Percentiles rank a stretch among this genome's conserved stretches.
These are phyloP conservation scores for Nothoprocta perdicaria DNA, from an alignment of 2,113 vertebrate genomes.

Conservation along the genomic window DNA sequence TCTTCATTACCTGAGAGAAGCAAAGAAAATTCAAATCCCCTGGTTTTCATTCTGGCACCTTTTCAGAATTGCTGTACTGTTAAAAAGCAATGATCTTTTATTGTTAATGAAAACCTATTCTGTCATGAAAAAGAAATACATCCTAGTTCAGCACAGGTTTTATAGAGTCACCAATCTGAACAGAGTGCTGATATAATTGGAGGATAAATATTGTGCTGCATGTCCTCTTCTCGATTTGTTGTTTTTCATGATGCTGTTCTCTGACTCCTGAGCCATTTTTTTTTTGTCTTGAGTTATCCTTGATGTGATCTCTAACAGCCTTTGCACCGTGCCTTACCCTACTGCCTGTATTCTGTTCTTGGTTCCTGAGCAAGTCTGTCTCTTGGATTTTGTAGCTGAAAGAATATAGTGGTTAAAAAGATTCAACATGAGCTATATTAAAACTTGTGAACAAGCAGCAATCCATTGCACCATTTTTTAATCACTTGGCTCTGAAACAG, in stretches of 20 bases:
- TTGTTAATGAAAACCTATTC: not conserved
- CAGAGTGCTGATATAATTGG: not conserved
- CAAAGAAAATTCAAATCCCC: not conserved
- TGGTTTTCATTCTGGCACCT: not conserved
- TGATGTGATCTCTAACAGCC: not conserved
- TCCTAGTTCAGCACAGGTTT: not conserved
- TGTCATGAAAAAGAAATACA: not conserved
- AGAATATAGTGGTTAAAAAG: not conserved
- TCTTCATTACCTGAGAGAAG: not conserved
- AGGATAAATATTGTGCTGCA: conserved; percentile 10
- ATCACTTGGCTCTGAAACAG: not conserved
- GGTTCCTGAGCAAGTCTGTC: not conserved
- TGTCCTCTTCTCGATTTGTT: not conserved
- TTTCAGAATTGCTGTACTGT: not conserved
- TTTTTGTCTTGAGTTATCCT: not conserved
- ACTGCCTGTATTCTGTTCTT: not conserved
- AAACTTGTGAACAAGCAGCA: not conserved
- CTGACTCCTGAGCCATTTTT: not conserved
- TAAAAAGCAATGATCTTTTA: conserved; percentile 2
- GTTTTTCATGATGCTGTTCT: not conserved
- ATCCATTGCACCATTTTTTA: not conserved
- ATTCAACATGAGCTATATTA: not conserved
- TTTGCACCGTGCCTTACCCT: not conserved
- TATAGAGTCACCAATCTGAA: not conserved
- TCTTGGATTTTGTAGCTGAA: not conserved